Evolutionary conservation across 2,888 invertebrate genomes (phyloP).

Genomic region (Dione juno): DNA sequence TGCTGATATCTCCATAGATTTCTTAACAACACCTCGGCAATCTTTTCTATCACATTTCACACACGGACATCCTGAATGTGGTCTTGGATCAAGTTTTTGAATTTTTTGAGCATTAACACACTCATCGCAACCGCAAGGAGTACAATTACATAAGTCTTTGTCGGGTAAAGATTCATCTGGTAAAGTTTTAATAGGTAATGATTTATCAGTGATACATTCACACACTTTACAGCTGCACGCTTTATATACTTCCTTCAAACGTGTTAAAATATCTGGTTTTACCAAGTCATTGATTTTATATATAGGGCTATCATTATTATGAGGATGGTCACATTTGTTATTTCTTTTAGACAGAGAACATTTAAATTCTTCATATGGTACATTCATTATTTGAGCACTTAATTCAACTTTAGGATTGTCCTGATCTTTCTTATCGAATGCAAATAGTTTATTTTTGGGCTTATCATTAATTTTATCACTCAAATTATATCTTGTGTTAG

Average conservation of each 20-base stretch:
- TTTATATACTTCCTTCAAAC: slow-evolving; percentile 65
- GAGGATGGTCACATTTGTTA: neutral
- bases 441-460: slow-evolving; percentile 28
- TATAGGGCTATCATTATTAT: neutral
- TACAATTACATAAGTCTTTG: slow-evolving; percentile 54
- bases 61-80: slow-evolving; percentile 49
- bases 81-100: slow-evolving; percentile 19
- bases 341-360: slow-evolving; percentile 41
- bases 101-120: slow-evolving; percentile 46
- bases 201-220: slow-evolving; percentile 56
- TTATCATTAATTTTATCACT: slow-evolving; percentile 26
- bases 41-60: slow-evolving; percentile 49
- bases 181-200: slow-evolving; percentile 14
- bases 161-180: slow-evolving; percentile 36
- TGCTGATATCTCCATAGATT: slow-evolving; percentile 21
- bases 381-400: slow-evolving; percentile 61
- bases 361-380: slow-evolving; percentile 55
- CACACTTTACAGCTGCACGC: slow-evolving; percentile 73
- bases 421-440: slow-evolving; percentile 39
- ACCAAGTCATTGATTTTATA: slow-evolving; percentile 37
- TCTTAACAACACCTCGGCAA: slow-evolving; percentile 48
- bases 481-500: slow-evolving; percentile 24
- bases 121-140: slow-evolving; percentile 57
- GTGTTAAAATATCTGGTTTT: slow-evolving; percentile 58
- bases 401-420: slow-evolving; percentile 52